Conservation (phyloP, 2,888 invertebrate species). For the Cyclophora albipunctata region DNA sequence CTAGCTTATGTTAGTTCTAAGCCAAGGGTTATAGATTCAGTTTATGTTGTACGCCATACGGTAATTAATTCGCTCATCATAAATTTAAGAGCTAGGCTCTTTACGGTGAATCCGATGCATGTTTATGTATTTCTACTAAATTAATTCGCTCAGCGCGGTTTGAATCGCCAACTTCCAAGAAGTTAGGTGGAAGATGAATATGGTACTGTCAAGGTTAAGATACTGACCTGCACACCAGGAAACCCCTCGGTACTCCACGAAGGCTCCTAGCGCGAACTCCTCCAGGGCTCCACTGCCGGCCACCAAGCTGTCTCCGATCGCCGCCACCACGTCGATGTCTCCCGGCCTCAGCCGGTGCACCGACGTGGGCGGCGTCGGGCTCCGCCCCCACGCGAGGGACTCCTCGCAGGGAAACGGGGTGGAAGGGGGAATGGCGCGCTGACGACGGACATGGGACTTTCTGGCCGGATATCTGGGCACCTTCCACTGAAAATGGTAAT, state of each 20-base stretch:
- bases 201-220: no score
- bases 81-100: no score
- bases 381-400: slow-evolving; percentile 49
- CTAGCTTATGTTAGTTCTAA: no score
- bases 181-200: no score
- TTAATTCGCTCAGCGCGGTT: no score
- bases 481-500: slow-evolving; percentile 39
- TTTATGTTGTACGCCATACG: no score
- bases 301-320: slow-evolving; percentile 82
- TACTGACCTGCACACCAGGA: slow-evolving; percentile 81
- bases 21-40: no score
- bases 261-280: slow-evolving; percentile 81
- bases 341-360: slow-evolving; percentile 82
- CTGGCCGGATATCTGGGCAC: slow-evolving; percentile 60
- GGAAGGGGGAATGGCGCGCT: slow-evolving; percentile 61
- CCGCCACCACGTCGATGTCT: slow-evolving; percentile 81
- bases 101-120: no score
- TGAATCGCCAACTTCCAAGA: no score
- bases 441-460: slow-evolving; percentile 64
- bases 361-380: slow-evolving; percentile 70
- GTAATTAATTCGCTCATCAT: no score
- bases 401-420: slow-evolving; percentile 78
- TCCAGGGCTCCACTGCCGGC: slow-evolving; percentile 84
- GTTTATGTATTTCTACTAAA: no score
- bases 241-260: slow-evolving; percentile 83